phyloP scores from a whole-genome alignment of 2,113 vertebrate species.

The Oncorhynchus mykiss region DNA sequence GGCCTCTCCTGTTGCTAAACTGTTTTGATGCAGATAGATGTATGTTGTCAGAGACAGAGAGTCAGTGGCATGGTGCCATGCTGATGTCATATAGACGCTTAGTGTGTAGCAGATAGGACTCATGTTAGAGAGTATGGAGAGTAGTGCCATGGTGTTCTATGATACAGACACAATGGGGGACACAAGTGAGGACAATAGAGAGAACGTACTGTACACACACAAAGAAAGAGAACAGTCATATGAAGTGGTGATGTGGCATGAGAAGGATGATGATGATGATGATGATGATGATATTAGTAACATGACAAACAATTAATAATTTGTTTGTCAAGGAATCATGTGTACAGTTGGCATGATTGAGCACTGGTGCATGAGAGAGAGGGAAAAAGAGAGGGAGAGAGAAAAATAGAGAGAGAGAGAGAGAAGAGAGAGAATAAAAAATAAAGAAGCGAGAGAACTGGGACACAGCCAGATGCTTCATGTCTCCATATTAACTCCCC shows the following conservation, averaged over 20 bases:
- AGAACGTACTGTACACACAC: neutral
- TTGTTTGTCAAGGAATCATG: neutral
- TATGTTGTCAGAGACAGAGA: neutral
- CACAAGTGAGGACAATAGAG: neutral
- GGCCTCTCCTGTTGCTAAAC: conserved; percentile 1
- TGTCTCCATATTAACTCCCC: conserved; percentile 76
- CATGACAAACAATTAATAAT: neutral
- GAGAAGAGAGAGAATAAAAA: conserved; percentile 4
- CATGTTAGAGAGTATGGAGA: neutral
- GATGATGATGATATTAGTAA: conserved; percentile 31
- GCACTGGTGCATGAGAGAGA: neutral
- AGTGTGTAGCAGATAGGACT: neutral
- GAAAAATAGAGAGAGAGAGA: neutral
- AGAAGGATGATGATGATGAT: conserved; percentile 14
- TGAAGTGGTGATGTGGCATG: conserved; percentile 17
- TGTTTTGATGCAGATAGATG: neutral
- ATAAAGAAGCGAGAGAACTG: conserved; percentile 33
- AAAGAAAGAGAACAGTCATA: neutral
- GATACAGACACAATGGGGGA: neutral
- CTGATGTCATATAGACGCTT: conserved; percentile 6
- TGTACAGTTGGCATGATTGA: neutral
- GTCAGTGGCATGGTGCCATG: conserved; percentile 6
- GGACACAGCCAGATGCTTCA: conserved; percentile 54
- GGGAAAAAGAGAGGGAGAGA: neutral
- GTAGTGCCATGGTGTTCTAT: neutral